Base-by-base conservation (phyloP, 2,113 vertebrate species). In the Bubo blakistoni region DNA sequence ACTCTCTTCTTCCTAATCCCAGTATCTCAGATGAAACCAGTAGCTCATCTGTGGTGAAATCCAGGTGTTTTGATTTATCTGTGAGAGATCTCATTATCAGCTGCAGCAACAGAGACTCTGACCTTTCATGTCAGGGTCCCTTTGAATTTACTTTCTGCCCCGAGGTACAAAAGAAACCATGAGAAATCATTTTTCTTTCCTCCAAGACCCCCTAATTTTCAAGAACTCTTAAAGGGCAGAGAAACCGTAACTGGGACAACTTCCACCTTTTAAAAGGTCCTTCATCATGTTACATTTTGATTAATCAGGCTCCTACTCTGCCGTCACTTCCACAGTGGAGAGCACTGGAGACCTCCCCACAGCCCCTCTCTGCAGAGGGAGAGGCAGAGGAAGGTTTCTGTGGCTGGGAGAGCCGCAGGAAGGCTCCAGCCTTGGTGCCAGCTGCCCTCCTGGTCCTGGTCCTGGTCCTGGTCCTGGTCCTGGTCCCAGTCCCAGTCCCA, bases 131-230 rank as follows among this genome's bases (percentile, higher is more conserved):
- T 87, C 69, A 88, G 40, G 66, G 40, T 44, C 83, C 47, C 86
- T 97, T 95, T 96, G 96, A 94, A 95, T 92, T 88, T 78, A 81
- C 82, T 84, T 86, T 88, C 92, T 86, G 82, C 92, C 90, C 92
- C 4, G 4, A 90, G 80, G 72, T 88, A 86, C 38, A 73, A 70
- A 88, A 93, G 74, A 76, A 92, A 55, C 69, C 32, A 7, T 3
- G 27, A 93, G 72, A 90, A 96, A 96, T 74, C 86, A 47, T 69
- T 95, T 88, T 70, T 51, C 83, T 42, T 72, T 94, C 44, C 65
- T 92, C 73, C 86, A 84, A 89, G 88, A 92, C 91, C 92, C 90
- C 73, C 61, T 63, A 42, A 52, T 91, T 89, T 63, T 92, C 91
- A 90, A 84, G 77, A 92, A 90, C 72, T 92, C 94, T 72, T 81